Conservation (phyloP, 2,113 vertebrate genomes). For the Phrynosoma platyrhinos region DNA sequence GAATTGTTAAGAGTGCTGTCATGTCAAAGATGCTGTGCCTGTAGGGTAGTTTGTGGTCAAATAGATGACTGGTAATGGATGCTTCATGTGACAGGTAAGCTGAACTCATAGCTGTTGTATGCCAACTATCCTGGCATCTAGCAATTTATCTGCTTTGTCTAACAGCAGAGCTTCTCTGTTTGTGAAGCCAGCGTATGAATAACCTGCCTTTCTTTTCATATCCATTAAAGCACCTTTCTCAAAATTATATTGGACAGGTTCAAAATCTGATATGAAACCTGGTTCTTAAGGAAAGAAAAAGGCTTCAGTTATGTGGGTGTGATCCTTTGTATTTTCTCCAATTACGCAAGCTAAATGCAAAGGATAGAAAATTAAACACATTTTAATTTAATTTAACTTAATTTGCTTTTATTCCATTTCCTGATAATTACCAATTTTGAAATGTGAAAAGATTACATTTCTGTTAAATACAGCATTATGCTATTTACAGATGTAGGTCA, state of each 20-base stretch:
- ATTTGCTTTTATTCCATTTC: neutral
- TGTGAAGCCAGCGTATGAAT: neutral
- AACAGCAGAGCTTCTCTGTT: slow-evolving; percentile 3
- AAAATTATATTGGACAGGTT: neutral
- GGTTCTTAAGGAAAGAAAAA: slow-evolving; percentile 2
- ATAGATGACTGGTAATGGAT: slow-evolving; percentile 1
- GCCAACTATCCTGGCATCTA: neutral
- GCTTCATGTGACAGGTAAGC: slow-evolving; percentile 9
- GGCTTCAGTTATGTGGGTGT: neutral
- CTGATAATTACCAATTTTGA: neutral
- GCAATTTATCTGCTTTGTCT: slow-evolving; percentile 23
- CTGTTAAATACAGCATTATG: slow-evolving; percentile 41
- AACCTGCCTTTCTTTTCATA: neutral
- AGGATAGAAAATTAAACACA: neutral
- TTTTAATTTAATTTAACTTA: neutral
- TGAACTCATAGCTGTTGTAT: neutral
- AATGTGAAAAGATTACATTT: slow-evolving; percentile 42
- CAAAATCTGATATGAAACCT: neutral
- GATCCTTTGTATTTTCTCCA: neutral
- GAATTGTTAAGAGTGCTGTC: slow-evolving; percentile 27
- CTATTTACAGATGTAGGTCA: neutral
- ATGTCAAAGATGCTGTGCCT: slow-evolving; percentile 36
- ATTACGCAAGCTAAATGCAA: too few species aligned
- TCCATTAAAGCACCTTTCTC: neutral
- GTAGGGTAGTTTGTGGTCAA: slow-evolving; percentile 36